Evolutionary conservation across 2,113 vertebrate genomes (phyloP).

Genomic region (Phaethon lepturus): DNA sequence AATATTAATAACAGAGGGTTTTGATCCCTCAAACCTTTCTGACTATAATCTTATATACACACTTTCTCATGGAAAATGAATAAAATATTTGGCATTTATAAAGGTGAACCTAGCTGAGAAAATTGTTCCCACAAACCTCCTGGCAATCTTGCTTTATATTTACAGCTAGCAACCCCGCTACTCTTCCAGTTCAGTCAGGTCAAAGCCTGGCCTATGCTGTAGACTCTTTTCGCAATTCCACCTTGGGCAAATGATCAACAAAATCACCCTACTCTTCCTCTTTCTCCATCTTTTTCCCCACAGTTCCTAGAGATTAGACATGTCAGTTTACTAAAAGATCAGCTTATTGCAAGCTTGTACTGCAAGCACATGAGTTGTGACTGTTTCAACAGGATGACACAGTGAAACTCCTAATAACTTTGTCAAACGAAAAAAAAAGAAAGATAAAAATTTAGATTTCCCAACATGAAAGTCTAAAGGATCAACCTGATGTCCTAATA

Average conservation of each 20-base stretch:
- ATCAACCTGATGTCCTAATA: not conserved
- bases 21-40: not conserved
- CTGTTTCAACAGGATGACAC: not conserved
- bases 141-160: not conserved
- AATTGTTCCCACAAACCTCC: not conserved
- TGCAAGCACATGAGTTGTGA: not conserved
- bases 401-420: not conserved
- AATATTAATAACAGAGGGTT: constrained; percentile 19
- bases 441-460: not conserved
- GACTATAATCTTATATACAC: not conserved
- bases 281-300: not conserved
- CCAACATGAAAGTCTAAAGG: not conserved
- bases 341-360: not conserved
- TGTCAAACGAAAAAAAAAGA: not conserved
- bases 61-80: not conserved
- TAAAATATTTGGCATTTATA: not conserved
- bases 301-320: not conserved
- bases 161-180: not conserved
- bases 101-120: not conserved
- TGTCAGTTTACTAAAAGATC: not conserved
- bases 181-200: not conserved
- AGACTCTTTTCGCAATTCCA: not conserved
- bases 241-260: not conserved
- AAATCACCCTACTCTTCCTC: not conserved
- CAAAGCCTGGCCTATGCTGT: not conserved